phyloP scores from a whole-genome alignment of 2,797 vertebrate genomes.

The Hydrophis major region DNA sequence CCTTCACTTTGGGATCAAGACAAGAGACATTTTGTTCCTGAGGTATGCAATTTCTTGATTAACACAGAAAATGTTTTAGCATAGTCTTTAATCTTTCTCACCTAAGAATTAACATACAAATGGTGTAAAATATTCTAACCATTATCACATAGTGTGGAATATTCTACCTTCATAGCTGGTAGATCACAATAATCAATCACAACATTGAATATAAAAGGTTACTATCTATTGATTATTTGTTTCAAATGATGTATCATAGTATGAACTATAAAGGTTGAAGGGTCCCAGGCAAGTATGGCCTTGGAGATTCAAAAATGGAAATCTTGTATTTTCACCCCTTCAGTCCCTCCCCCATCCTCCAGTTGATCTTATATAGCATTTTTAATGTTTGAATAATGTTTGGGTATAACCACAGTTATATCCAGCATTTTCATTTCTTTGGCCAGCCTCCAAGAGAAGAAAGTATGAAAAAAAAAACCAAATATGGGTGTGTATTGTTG shows the following conservation, averaged over 20 bases:
- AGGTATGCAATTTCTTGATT: conserved; percentile 72
- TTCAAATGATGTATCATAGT: background rate
- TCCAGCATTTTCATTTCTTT: background rate
- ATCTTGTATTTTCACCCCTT: background rate
- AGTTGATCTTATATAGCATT: background rate
- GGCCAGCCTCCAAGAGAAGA: background rate
- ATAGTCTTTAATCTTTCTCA: background rate
- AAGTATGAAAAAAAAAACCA: background rate
- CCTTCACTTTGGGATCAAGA: conserved; percentile 88
- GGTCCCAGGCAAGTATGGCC: background rate
- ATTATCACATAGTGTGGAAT: background rate
- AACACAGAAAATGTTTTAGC: background rate
- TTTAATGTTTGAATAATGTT: background rate
- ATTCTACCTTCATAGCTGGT: background rate
- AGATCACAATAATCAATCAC: background rate
- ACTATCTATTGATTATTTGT: background rate
- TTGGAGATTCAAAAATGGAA: background rate
- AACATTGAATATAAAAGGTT: background rate
- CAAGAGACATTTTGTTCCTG: conserved; percentile 85
- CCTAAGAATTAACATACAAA: background rate
- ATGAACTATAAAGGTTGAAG: background rate
- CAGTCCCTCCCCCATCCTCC: background rate
- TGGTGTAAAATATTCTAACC: background rate
- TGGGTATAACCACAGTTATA: background rate
- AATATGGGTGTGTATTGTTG: background rate